Conservation (phyloP, 2,888 invertebrate genomes). For the Rambutsinella grinnellia region DNA sequence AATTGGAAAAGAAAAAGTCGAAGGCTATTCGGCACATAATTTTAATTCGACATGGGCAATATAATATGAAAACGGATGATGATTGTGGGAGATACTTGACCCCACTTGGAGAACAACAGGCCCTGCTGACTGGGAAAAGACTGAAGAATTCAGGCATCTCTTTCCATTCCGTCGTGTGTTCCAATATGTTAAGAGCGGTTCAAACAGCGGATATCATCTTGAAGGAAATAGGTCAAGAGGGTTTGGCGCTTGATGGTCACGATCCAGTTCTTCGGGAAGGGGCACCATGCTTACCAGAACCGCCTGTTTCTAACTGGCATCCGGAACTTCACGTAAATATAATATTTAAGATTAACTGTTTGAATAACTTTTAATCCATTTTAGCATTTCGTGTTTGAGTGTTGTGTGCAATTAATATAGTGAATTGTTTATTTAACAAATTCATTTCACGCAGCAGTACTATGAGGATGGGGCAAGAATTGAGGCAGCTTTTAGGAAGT, state of each 20-base stretch:
- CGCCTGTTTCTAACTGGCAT: slow-evolving; percentile 85
- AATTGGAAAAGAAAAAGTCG: slow-evolving; percentile 75
- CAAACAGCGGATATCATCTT: slow-evolving; percentile 91
- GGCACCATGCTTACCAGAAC: slow-evolving; percentile 94
- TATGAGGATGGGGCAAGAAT: slow-evolving; percentile 93
- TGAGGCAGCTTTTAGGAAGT: slow-evolving; percentile 94
- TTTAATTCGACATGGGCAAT: slow-evolving; percentile 95
- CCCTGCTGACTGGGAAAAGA: slow-evolving; percentile 83
- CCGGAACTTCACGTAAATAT: slow-evolving; percentile 81
- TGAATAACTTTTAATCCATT: neutral
- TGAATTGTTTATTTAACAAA: neutral
- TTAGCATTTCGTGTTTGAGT: neutral
- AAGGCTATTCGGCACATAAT: slow-evolving; percentile 85
- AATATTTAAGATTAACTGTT: no score
- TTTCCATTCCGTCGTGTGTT: slow-evolving; percentile 84
- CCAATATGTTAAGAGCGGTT: slow-evolving; percentile 93
- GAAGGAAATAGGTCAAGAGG: slow-evolving; percentile 40
- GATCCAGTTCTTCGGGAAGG: slow-evolving; percentile 91
- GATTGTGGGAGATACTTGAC: slow-evolving; percentile 85
- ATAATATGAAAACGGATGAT: slow-evolving; percentile 79
- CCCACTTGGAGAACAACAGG: slow-evolving; percentile 83
- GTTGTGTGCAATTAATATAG: neutral
- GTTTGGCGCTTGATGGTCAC: slow-evolving; percentile 73
- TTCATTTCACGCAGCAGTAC: slow-evolving; percentile 80
- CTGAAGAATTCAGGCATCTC: slow-evolving; percentile 82